Evolutionary conservation across 1,140 invertebrate genomes (phyloP).

Genomic region (Trypoxylus dichotomus): DNA sequence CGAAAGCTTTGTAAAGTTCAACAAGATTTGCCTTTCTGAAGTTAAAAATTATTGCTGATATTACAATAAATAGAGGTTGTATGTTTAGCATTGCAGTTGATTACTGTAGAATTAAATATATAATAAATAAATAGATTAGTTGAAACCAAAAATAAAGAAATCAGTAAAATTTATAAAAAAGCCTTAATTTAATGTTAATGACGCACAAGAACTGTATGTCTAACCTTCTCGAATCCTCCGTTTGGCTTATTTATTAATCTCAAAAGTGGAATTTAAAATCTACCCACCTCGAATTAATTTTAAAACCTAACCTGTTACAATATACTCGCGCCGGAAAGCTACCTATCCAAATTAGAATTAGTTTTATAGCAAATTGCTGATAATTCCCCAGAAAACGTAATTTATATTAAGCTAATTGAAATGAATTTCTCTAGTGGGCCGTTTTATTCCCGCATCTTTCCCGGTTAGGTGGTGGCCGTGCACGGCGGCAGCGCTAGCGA

Average conservation of each 20-base stretch:
- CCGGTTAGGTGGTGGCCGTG: not conserved
- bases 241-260: not conserved
- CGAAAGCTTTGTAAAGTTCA: too few relatives aligned
- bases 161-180: too few relatives aligned
- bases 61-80: too few relatives aligned
- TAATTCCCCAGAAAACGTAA: conserved; percentile 7
- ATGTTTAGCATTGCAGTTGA: too few relatives aligned
- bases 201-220: too few relatives aligned
- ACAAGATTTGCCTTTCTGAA: too few relatives aligned
- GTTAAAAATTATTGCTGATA: too few relatives aligned
- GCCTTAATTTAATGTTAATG: too few relatives aligned
- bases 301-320: not conserved
- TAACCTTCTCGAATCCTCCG: too few relatives aligned
- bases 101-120: too few relatives aligned
- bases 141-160: too few relatives aligned
- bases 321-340: not conserved
- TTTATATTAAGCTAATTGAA: conserved; percentile 23
- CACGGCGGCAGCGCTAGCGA: not conserved
- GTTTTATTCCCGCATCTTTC: conserved; percentile 20
- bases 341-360: conserved; percentile 11
- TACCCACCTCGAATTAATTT: not conserved
- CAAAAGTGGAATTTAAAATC: not conserved
- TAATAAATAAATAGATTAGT: too few relatives aligned
- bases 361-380: conserved; percentile 9
- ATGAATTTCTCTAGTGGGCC: conserved; percentile 17